Evolutionary conservation across 1,140 invertebrate genomes (phyloP), one percentile per base, ranked within the genome.

Genomic region (Trachymyrmex septentrionalis): DNA sequence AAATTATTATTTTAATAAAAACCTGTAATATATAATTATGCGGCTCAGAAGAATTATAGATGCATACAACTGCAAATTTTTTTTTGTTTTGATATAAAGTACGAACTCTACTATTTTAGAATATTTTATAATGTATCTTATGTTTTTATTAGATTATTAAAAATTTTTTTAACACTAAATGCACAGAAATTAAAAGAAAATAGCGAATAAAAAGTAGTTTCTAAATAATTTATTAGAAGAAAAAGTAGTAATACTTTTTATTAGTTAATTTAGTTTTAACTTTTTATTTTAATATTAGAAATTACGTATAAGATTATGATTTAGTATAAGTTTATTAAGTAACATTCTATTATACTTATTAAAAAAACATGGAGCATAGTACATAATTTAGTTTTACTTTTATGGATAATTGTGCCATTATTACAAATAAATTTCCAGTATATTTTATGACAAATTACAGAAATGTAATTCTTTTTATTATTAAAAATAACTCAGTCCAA

Each of bases 391-490:
- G 24, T 34, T 30, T 24, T 86, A 85, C 27, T 34, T 12, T 87
- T 67, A 44, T 44, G 30, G 27, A 21, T 86, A 86, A 57, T 48
- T 66, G 86, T 87, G 85, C 73, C 73, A 86, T 86, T 50, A 87
- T 59, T 59, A 50, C 72, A 59, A 86, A 44, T 14, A 63, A 12
- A 57, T 34, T 53, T 63, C 48, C 66, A 71, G 38, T 21, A 57
- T 84, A 73, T 72, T 72, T 44, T 34, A 44, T 34, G 24, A 44
- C 7, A 27, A 59, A 82, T 48, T 44, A 81, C 5, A 48, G 16
- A 4, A 21, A 53, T 21, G 14, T 44, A 59, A 44, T 38, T 57
- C 0, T 64, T 3, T 69, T 67, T 19, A 67, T 80, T 67, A 82
- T 44, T 44, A n/a, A 73, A 82, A 30, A 71, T 16, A 44, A 12